These are phyloP conservation scores for Bryconaethiops microstoma DNA, from an alignment of 2,797 vertebrate species.

Conservation along the genomic window DNA sequence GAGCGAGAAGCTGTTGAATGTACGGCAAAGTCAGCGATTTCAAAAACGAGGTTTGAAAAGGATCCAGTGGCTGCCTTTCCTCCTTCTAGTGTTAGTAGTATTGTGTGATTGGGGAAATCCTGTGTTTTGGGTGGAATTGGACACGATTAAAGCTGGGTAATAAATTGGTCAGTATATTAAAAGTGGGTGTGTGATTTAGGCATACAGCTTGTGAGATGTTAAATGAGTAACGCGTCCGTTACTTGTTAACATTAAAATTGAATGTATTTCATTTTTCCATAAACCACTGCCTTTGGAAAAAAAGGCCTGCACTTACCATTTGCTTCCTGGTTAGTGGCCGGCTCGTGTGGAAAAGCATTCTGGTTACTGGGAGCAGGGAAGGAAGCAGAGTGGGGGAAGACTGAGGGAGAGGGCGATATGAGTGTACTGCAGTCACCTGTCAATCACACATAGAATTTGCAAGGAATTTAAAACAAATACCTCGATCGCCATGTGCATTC, in stretches of 20 bases:
- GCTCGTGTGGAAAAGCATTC: slow-evolving; percentile 75
- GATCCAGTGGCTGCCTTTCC: too few relatives aligned
- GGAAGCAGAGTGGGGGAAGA: slow-evolving; percentile 73
- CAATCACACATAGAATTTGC: slow-evolving; percentile 33
- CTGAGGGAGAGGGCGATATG: slow-evolving; percentile 68
- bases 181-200: too few relatives aligned
- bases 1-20: slow-evolving; percentile 79
- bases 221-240: too few relatives aligned
- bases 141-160: too few relatives aligned
- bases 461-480: background rate
- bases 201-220: too few relatives aligned
- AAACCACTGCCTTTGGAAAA: too few relatives aligned
- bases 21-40: slow-evolving; percentile 71
- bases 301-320: slow-evolving; percentile 68
- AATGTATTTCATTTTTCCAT: too few relatives aligned
- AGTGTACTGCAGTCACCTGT: slow-evolving; percentile 72
- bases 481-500: background rate
- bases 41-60: slow-evolving; percentile 44
- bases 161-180: too few relatives aligned
- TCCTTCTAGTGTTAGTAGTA: too few relatives aligned
- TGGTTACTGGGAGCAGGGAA: slow-evolving; percentile 71
- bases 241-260: too few relatives aligned
- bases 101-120: too few relatives aligned
- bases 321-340: slow-evolving; percentile 71
- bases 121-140: too few relatives aligned